phyloP scores from a whole-genome alignment of 2,888 invertebrate genomes.

The Allygus modestus region DNA sequence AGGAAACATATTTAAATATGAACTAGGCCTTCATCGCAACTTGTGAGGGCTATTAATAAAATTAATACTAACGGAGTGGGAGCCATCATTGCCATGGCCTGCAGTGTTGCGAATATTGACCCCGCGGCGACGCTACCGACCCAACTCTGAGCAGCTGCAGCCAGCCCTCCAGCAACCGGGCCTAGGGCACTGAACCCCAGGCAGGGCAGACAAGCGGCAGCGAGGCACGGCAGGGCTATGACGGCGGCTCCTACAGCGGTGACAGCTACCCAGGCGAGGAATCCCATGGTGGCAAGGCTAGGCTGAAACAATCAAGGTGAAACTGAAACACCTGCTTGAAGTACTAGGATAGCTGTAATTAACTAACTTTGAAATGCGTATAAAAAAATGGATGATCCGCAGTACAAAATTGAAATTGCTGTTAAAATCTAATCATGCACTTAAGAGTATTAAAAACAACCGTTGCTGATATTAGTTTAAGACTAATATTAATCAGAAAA shows the following conservation, averaged over 20 bases:
- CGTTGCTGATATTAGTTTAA: no score
- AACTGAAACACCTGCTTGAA: no score
- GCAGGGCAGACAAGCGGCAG: not conserved
- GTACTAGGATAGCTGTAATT: no score
- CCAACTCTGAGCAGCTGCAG: constrained; percentile 35
- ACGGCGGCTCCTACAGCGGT: constrained; percentile 15
- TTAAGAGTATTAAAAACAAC: no score
- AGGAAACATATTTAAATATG: no score
- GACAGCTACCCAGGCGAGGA: constrained; percentile 21
- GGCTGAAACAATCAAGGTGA: not conserved
- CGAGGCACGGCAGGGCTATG: constrained; percentile 11
- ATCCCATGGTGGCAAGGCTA: constrained; percentile 20
- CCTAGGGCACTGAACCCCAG: constrained; percentile 47
- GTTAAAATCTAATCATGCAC: no score
- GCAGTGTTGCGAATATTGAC: constrained; percentile 31
- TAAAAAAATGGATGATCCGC: no score
- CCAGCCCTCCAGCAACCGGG: constrained; percentile 36
- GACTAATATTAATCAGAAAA: no score
- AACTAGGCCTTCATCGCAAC: no score
- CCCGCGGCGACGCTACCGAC: constrained; percentile 58
- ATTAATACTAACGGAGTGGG: constrained; percentile 44
- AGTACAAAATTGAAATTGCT: no score
- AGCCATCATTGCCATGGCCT: constrained; percentile 56
- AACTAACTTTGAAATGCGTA: no score
- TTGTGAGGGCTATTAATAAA: not conserved